Percentiles rank a stretch among this genome's conserved stretches.
phyloP scores from a whole-genome alignment of 2,113 vertebrate species.

The Periophthalmodon schlosseri region DNA sequence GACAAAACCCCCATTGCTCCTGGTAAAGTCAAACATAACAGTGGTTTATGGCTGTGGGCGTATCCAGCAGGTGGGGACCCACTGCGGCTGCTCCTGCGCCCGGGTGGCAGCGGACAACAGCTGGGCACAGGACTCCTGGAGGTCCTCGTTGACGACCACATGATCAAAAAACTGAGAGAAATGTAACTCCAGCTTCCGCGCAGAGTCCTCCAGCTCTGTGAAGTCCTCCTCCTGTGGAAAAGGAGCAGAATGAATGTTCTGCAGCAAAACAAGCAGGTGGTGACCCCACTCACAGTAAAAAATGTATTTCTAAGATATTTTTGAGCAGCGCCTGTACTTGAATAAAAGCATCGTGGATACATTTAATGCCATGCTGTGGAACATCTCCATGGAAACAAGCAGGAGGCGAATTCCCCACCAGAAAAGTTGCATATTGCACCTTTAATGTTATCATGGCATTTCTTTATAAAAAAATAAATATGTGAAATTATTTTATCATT shows the following conservation, averaged over 20 bases:
- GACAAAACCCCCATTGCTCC: not conserved
- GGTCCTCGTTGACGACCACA: slow-evolving; percentile 87
- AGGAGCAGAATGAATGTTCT: not conserved
- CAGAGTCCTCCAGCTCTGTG: slow-evolving; percentile 88
- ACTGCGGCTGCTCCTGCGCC: slow-evolving; percentile 90
- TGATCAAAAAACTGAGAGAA: slow-evolving; percentile 91
- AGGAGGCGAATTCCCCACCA: no score
- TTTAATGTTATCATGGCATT: no score
- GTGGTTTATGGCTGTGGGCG: slow-evolving; percentile 65
- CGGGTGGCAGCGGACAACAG: slow-evolving; percentile 79
- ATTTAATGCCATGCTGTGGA: no score
- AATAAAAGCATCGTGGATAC: no score
- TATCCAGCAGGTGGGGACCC: slow-evolving; percentile 91
- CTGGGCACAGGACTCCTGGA: slow-evolving; percentile 83
- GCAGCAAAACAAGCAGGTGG: no score
- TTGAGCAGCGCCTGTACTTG: no score
- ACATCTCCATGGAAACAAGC: no score
- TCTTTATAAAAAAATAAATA: no score
- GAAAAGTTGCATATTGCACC: no score
- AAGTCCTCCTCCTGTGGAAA: slow-evolving; percentile 88
- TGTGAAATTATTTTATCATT: no score
- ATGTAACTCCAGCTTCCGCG: slow-evolving; percentile 86
- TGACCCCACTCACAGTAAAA: no score
- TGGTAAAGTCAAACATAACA: not conserved
- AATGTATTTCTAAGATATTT: no score